A percentile compares a stretch with the other conserved stretches of the same genome.
These are phyloP conservation scores for Pyralis farinalis DNA, from an alignment of 2,888 invertebrate genomes.

Conservation along the genomic window DNA sequence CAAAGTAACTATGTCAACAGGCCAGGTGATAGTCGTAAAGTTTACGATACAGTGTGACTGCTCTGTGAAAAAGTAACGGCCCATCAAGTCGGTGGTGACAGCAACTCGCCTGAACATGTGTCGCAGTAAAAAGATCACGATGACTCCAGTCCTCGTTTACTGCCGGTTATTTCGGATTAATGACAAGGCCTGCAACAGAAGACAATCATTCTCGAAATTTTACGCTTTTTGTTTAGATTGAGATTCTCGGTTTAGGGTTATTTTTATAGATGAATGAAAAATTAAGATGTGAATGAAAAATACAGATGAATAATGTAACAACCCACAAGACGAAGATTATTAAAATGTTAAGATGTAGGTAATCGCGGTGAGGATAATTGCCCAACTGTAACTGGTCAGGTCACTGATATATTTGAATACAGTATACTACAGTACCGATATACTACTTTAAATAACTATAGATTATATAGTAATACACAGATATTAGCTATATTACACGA, in stretches of 20 bases:
- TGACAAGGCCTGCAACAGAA: conserved; percentile 46
- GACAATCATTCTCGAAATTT: conserved; percentile 31
- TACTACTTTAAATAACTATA: too few species aligned
- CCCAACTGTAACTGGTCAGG: too few species aligned
- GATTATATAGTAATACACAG: too few species aligned
- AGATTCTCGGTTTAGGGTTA: conserved; percentile 1
- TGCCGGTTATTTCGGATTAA: conserved; percentile 59
- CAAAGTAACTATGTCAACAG: too few species aligned
- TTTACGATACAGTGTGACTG: conserved; percentile 8
- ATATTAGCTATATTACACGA: too few species aligned
- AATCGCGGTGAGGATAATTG: too few species aligned
- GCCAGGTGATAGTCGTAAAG: too few species aligned
- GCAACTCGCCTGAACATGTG: conserved; percentile 51
- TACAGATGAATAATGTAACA: background rate
- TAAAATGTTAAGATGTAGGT: too few species aligned
- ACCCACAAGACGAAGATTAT: too few species aligned
- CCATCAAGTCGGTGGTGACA: conserved; percentile 48
- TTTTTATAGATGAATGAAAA: background rate
- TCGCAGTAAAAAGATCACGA: conserved; percentile 59
- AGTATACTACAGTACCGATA: too few species aligned
- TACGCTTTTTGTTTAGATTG: conserved; percentile 17
- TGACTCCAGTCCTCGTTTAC: conserved; percentile 49
- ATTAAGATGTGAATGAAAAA: too few species aligned
- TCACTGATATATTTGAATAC: too few species aligned
- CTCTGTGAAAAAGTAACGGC: conserved; percentile 19